Conservation (phyloP, 2,113 vertebrate genomes). For the Phalacrocorax brasilianus region DNA sequence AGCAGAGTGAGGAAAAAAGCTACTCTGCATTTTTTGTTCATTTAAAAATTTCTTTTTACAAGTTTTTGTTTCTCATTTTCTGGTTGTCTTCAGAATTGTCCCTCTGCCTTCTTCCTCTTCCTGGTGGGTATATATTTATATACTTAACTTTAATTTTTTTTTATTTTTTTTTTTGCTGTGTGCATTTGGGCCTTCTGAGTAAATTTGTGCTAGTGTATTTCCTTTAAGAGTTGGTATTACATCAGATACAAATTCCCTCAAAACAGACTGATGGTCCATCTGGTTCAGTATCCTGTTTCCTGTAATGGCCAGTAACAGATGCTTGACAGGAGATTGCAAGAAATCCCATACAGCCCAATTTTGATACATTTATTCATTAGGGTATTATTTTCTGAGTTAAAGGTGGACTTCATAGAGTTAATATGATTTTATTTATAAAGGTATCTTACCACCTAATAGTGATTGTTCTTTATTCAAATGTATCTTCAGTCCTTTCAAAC, state of each 20-base stretch:
- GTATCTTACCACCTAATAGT: background rate
- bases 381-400: constrained; percentile 15
- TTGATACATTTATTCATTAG: constrained; percentile 40
- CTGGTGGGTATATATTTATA: background rate
- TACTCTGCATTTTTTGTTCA: background rate
- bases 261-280: constrained; percentile 55
- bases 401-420: background rate
- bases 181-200: background rate
- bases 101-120: background rate
- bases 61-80: background rate
- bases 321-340: constrained; percentile 40
- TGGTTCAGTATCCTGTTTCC: constrained; percentile 62
- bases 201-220: background rate
- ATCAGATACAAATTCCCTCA: constrained; percentile 37
- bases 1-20: background rate
- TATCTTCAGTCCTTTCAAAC: background rate
- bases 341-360: constrained; percentile 44
- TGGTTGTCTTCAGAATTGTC: background rate
- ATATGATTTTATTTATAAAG: background rate
- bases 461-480: background rate
- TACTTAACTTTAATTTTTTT: background rate
- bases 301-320: constrained; percentile 60
- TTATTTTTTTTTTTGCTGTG: background rate
- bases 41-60: background rate
- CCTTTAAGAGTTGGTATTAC: constrained; percentile 17